A percentile compares a stretch with the other conserved stretches of the same genome.
phyloP scores from a whole-genome alignment of 1,140 invertebrate species.

The Rhagoletis pomonella region DNA sequence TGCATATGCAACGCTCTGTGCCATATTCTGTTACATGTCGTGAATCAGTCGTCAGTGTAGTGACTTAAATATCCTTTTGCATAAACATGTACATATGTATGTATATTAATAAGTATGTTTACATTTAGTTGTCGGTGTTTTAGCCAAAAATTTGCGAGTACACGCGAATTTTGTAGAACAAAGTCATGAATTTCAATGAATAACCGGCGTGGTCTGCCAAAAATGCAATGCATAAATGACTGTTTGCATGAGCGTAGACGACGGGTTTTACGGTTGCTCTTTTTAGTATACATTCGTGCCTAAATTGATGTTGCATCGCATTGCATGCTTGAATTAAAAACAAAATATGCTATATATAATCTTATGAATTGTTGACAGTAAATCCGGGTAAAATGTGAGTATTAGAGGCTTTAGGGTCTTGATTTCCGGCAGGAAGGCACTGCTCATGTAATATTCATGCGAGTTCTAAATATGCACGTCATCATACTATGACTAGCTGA shows the following conservation, averaged over 20 bases:
- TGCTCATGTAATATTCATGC: too few species aligned
- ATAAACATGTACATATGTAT: neutral
- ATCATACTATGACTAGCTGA: too few species aligned
- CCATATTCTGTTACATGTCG: neutral
- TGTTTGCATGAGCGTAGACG: neutral
- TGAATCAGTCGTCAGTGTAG: neutral
- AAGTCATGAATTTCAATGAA: constrained; percentile 37
- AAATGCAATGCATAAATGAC: constrained; percentile 9
- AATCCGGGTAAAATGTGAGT: neutral
- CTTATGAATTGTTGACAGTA: neutral
- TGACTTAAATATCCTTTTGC: neutral
- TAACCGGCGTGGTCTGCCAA: constrained; percentile 1
- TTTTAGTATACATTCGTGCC: neutral
- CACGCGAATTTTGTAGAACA: constrained; percentile 45
- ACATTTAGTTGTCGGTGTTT: neutral
- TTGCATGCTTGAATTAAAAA: neutral
- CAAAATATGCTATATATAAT: neutral
- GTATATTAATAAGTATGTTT: neutral
- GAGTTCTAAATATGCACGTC: too few species aligned
- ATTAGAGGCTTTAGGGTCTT: neutral
- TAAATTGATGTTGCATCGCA: neutral
- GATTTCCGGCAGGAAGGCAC: neutral
- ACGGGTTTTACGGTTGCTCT: neutral
- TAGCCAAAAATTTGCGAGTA: neutral
- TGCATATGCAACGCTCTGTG: neutral